Conservation (phyloP, 2,888 invertebrate genomes). For the Clepsis dumicolana region DNA sequence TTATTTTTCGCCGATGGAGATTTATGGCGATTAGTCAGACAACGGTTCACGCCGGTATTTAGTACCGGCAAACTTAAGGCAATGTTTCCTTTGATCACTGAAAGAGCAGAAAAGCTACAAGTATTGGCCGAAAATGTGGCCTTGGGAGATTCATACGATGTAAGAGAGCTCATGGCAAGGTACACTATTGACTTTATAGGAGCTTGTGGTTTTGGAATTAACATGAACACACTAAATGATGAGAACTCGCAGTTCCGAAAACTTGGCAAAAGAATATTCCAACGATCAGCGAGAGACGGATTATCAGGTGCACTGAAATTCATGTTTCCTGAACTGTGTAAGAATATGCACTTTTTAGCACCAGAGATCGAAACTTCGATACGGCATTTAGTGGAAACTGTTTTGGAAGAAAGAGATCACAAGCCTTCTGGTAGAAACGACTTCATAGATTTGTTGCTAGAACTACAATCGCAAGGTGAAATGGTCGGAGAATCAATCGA, state of each 20-base stretch:
- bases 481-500: constrained; percentile 73
- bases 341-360: constrained; percentile 63
- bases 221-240: constrained; percentile 69
- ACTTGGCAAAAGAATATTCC: constrained; percentile 73
- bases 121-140: constrained; percentile 63
- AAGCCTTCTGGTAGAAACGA: constrained; percentile 73
- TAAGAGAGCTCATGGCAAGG: constrained; percentile 75
- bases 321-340: constrained; percentile 71
- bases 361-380: constrained; percentile 67
- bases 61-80: constrained; percentile 75
- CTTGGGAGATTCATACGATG: constrained; percentile 65
- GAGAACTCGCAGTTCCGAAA: constrained; percentile 74
- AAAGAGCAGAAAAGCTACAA: constrained; percentile 72
- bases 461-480: constrained; percentile 70
- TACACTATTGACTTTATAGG: constrained; percentile 80
- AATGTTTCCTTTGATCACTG: constrained; percentile 77
- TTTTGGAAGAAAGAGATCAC: constrained; percentile 67
- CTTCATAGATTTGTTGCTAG: constrained; percentile 75
- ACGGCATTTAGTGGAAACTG: constrained; percentile 61
- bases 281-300: constrained; percentile 64
- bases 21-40: constrained; percentile 73
- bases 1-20: constrained; percentile 78
- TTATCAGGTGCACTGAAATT: constrained; percentile 61
- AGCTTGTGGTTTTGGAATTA: constrained; percentile 75
- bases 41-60: constrained; percentile 74